Evolutionary conservation across 2,113 vertebrate species (phyloP).

Genomic region (Hiodon alosoides): DNA sequence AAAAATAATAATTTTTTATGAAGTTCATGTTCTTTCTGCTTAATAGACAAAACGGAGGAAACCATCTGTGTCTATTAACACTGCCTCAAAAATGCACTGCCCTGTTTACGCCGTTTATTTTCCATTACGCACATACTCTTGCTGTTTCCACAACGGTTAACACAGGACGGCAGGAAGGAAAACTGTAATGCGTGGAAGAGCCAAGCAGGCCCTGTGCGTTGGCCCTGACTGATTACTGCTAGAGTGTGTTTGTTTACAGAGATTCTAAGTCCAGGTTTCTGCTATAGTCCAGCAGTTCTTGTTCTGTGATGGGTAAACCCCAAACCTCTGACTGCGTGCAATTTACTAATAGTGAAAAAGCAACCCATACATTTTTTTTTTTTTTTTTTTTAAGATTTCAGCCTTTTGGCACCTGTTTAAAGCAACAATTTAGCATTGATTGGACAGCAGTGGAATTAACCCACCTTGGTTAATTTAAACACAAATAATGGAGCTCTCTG

Average conservation of each 20-base stretch:
- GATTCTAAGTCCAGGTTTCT: neutral
- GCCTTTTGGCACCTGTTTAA: neutral
- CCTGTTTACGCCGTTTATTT: neutral
- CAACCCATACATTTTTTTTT: neutral
- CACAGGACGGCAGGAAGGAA: neutral
- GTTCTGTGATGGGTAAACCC: neutral
- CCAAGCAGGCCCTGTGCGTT: neutral
- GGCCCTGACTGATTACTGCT: no score
- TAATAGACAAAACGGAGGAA: constrained; percentile 5
- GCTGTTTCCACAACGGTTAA: neutral
- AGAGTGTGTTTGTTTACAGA: neutral
- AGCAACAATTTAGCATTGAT: neutral
- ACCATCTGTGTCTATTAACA: constrained; percentile 10
- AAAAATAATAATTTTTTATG: constrained; percentile 3
- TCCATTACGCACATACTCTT: no score
- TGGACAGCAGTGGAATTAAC: neutral
- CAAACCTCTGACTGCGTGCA: neutral
- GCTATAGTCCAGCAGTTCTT: neutral
- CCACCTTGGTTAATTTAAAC: no score
- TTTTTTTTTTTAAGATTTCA: no score
- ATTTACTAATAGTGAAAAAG: neutral
- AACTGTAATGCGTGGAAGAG: neutral
- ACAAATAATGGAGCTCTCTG: no score
- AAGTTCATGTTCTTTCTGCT: constrained; percentile 20
- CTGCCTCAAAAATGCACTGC: neutral